These are phyloP conservation scores for Mystacornis crossleyi DNA, from an alignment of 2,113 vertebrate species.

Conservation along the genomic window DNA sequence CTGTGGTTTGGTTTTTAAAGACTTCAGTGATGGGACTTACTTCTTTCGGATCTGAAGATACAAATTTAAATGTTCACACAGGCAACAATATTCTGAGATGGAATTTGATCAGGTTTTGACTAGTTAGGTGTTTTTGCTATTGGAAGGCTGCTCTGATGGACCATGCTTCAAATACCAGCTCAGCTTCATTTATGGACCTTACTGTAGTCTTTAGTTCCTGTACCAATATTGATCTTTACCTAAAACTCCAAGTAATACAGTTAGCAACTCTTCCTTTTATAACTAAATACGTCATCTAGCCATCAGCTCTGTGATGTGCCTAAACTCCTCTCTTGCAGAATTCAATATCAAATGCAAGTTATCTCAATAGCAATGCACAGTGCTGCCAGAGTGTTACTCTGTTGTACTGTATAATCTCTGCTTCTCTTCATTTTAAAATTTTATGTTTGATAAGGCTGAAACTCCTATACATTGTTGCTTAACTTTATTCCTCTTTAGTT, in stretches of 20 bases:
- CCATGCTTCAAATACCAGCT: background rate
- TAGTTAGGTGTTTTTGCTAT: background rate
- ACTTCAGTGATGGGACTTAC: background rate
- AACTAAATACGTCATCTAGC: slow-evolving; percentile 18
- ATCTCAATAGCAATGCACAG: background rate
- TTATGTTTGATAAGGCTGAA: slow-evolving; percentile 43
- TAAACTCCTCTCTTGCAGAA: slow-evolving; percentile 47
- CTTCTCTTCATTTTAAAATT: background rate
- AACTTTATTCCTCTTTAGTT: slow-evolving; percentile 59
- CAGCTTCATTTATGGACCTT: background rate
- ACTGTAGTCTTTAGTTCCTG: background rate
- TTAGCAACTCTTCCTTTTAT: slow-evolving; percentile 36
- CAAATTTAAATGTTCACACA: background rate
- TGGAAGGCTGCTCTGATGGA: background rate
- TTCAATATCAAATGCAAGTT: slow-evolving; percentile 44
- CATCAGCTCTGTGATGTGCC: slow-evolving; percentile 45
- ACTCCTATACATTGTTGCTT: background rate
- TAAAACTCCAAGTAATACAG: background rate
- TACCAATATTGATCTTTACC: background rate
- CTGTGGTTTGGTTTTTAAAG: background rate
- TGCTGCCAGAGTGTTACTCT: background rate
- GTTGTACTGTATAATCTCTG: slow-evolving; percentile 14
- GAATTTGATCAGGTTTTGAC: background rate
- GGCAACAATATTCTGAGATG: background rate
- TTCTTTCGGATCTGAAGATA: background rate